A percentile compares a stretch with the other conserved stretches of the same genome.
Evolutionary conservation across 2,888 invertebrate genomes (phyloP).

Genomic region (Lampropteryx suffumata): DNA sequence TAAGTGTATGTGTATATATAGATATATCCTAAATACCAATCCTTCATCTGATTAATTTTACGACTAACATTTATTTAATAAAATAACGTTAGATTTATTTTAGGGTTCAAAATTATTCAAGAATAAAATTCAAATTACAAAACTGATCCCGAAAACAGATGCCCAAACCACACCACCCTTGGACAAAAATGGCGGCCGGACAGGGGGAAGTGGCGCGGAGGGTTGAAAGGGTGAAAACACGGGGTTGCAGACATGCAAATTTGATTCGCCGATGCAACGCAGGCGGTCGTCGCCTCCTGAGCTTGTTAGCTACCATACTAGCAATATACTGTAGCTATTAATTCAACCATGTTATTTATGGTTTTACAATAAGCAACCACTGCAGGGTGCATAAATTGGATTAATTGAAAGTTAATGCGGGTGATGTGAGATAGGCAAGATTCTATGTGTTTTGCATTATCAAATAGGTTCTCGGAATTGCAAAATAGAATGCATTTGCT

Average conservation of each 20-base stretch:
- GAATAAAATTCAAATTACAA: conserved; percentile 43
- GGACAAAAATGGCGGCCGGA: conserved; percentile 62
- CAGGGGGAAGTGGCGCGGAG: conserved; percentile 47
- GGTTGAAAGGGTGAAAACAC: conserved; percentile 49
- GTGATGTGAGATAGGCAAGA: conserved; percentile 31
- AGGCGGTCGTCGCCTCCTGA: conserved; percentile 61
- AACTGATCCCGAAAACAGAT: conserved; percentile 50
- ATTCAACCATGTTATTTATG: conserved; percentile 76
- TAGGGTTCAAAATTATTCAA: conserved; percentile 16
- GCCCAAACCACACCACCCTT: conserved; percentile 43
- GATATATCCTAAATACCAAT: neutral
- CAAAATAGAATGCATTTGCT: neutral
- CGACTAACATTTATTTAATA: conserved; percentile 7
- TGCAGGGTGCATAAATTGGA: conserved; percentile 67
- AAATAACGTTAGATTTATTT: conserved; percentile 6
- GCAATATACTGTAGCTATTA: conserved; percentile 66
- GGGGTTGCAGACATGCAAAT: conserved; percentile 78
- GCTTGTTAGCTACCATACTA: conserved; percentile 62
- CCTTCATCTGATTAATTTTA: conserved; percentile 1
- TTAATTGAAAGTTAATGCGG: conserved; percentile 80
- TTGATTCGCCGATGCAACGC: conserved; percentile 69
- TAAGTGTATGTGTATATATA: neutral
- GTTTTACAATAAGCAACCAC: conserved; percentile 46
- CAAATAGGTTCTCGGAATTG: neutral
- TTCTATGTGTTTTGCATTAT: conserved; percentile 9